phyloP scores from a whole-genome alignment of 2,888 invertebrate species.

The Leptinotarsa rubiginosa region DNA sequence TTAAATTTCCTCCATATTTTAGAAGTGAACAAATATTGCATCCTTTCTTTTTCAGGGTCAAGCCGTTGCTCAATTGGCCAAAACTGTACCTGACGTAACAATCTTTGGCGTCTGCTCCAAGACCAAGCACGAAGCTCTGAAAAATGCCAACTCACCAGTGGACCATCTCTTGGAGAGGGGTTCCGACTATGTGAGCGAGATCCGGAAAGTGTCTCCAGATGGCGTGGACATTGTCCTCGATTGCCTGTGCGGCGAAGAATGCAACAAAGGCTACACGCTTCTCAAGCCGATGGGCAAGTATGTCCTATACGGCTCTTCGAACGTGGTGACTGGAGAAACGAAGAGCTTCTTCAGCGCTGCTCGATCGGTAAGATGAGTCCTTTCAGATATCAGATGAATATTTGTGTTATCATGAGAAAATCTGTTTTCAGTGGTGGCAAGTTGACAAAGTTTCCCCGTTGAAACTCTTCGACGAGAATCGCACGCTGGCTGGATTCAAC shows the following conservation, averaged over 20 bases:
- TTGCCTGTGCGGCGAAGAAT: conserved; percentile 90
- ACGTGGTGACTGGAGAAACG: conserved; percentile 90
- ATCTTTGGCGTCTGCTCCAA: conserved; percentile 89
- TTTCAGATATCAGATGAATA: neutral
- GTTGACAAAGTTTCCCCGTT: conserved; percentile 91
- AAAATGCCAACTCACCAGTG: conserved; percentile 75
- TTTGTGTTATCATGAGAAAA: conserved; percentile 56
- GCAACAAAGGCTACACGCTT: conserved; percentile 84
- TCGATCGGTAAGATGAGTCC: conserved; percentile 78
- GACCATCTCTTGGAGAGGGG: conserved; percentile 85
- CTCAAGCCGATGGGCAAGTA: conserved; percentile 91
- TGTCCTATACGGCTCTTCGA: conserved; percentile 88
- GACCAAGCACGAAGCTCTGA: conserved; percentile 86
- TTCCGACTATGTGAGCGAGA: conserved; percentile 85
- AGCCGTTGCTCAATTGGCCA: conserved; percentile 85
- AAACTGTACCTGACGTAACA: conserved; percentile 83
- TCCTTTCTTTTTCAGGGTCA: conserved; percentile 73
- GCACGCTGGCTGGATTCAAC: conserved; percentile 85
- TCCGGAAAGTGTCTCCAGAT: conserved; percentile 81
- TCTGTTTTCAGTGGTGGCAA: conserved; percentile 86
- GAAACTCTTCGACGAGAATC: conserved; percentile 90
- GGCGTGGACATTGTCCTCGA: conserved; percentile 90
- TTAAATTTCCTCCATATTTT: no score
- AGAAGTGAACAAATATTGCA: neutral
- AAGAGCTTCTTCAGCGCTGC: conserved; percentile 93